Conservation (phyloP, 2,888 invertebrate genomes). For the Yponomeuta malinellus region DNA sequence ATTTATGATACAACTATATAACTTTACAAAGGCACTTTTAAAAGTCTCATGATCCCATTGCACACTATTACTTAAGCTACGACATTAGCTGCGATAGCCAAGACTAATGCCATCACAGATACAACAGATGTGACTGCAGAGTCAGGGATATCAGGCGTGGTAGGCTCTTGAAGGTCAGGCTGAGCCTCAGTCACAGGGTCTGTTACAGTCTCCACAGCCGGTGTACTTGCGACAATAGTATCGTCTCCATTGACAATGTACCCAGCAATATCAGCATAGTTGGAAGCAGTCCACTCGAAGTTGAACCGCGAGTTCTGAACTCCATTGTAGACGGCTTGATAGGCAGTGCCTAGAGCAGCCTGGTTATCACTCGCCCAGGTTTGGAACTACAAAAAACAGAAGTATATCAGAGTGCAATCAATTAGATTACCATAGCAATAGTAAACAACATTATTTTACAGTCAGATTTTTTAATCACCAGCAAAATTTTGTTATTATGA, state of each 20-base stretch:
- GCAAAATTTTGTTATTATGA: no score
- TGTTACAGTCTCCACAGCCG: slow-evolving; percentile 15
- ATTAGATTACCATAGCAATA: not conserved
- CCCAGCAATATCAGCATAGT: slow-evolving; percentile 35
- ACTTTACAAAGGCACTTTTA: not conserved
- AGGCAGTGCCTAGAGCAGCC: slow-evolving; percentile 29
- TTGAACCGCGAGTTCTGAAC: slow-evolving; percentile 34
- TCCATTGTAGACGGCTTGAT: slow-evolving; percentile 27
- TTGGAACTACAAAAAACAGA: slow-evolving; percentile 41
- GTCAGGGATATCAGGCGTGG: slow-evolving; percentile 39
- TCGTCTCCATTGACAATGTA: slow-evolving; percentile 30
- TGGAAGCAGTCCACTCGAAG: slow-evolving; percentile 35
- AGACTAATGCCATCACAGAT: slow-evolving; percentile 35
- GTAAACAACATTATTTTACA: not conserved
- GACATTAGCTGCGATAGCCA: slow-evolving; percentile 36
- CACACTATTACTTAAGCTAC: slow-evolving; percentile 29
- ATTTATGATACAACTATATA: not conserved
- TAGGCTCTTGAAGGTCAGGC: slow-evolving; percentile 31
- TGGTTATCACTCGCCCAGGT: slow-evolving; percentile 40
- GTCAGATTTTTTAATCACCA: not conserved
- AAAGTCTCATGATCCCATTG: not conserved
- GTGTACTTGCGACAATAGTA: slow-evolving; percentile 25
- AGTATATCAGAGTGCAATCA: no score
- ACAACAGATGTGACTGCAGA: slow-evolving; percentile 41
- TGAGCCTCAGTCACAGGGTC: slow-evolving; percentile 12